Base-by-base conservation (phyloP, 2,888 invertebrate genomes). In the Eucera pruinosa region DNA sequence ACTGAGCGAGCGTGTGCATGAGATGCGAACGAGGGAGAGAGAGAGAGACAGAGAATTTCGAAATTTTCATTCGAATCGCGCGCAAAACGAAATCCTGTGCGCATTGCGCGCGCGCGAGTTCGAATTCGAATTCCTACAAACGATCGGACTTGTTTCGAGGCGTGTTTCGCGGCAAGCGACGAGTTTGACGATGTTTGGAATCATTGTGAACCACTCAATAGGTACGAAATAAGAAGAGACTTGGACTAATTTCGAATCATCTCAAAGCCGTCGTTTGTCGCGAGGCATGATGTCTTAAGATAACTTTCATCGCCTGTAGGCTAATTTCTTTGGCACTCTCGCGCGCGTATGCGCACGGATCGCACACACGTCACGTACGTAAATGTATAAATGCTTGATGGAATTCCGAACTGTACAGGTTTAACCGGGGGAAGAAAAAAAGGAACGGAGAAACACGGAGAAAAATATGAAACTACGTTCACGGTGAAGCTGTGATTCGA, bases 321-420 rank as follows among this genome's bases (percentile, higher is more conserved):
- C n/a, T n/a, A n/a, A n/a, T n/a, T n/a, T n/a, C n/a, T n/a, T n/a
- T n/a, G n/a, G n/a, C n/a, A n/a, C n/a, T n/a, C n/a, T n/a, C 54
- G 54, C 50, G 57, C 48, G 64, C 62, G 45, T 50, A 70, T 54
- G 67, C 55, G 39, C 72, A 64, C 74, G 73, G n/a, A 58, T 43
- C 72, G 60, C 75, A 69, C 54, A 78, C 75, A 65, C 70, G 61
- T 58, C 33, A 64, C 55, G 69, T 71, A n/a, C n/a, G 69, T 66
- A 72, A 67, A 78, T 80, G 74, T 85, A 80, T 72, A 71, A 73
- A 72, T 80, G 85, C 86, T 82, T 85, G 72, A 65, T 76, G 85
- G 70, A 79, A 76, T 83, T 84, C 60, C 73, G 65, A 72, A 68
- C 41, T 82, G 82, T 83, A 82, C 80, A 82, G 76, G 47, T 48